These are phyloP conservation scores for Intellagama lesueurii DNA, from an alignment of 2,797 vertebrate genomes.

Conservation along the genomic window DNA sequence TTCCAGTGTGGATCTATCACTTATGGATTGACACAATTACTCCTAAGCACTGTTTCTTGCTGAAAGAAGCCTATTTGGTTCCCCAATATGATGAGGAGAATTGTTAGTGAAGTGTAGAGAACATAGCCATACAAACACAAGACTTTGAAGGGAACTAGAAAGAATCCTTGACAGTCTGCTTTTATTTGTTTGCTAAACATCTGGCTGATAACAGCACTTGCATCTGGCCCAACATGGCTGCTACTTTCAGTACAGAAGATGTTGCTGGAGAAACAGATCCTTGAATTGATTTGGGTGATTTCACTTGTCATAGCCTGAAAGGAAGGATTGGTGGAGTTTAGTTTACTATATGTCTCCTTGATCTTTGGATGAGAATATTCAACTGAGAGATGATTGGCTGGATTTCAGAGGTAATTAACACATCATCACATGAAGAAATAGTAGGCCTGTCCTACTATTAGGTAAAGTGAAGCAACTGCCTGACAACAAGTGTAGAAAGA, in stretches of 20 bases:
- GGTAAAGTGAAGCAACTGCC: too few species aligned
- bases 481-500: too few species aligned
- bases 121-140: not conserved
- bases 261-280: not conserved
- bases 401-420: not conserved
- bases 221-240: not conserved
- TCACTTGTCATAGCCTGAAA: not conserved
- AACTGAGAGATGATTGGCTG: not conserved
- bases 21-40: too few species aligned
- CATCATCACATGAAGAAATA: too few species aligned
- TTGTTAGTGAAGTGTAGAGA: not conserved
- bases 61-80: too few species aligned
- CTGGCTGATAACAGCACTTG: not conserved
- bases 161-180: not conserved
- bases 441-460: too few species aligned
- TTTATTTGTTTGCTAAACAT: not conserved
- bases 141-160: not conserved
- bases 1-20: too few species aligned
- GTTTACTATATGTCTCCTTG: not conserved
- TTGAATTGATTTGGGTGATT: not conserved
- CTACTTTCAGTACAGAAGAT: not conserved
- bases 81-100: too few species aligned
- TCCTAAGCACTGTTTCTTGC: too few species aligned
- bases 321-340: not conserved
- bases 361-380: not conserved